Percentiles rank a stretch among this genome's conserved stretches.
phyloP scores from a whole-genome alignment of 2,797 vertebrate genomes.

The Sebastes melanostomus region DNA sequence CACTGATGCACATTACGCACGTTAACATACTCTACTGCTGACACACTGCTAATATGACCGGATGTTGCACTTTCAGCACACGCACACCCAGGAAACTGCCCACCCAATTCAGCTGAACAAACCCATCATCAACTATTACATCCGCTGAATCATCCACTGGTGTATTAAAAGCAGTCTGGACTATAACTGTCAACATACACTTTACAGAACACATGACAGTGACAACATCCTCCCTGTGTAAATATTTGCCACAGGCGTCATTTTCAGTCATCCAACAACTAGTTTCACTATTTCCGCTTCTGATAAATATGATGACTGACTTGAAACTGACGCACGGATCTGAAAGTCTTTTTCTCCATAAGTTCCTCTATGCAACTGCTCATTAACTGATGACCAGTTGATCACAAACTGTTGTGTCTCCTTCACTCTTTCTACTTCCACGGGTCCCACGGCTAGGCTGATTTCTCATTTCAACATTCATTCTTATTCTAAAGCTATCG shows the following conservation, averaged over 20 bases:
- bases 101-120: background rate
- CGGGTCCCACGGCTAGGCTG: background rate
- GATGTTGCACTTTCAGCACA: background rate
- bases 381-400: background rate
- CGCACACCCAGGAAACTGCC: constrained; percentile 5
- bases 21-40: background rate
- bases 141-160: constrained; percentile 19
- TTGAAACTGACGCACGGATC: background rate
- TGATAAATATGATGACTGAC: background rate
- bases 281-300: constrained; percentile 7
- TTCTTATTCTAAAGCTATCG: background rate
- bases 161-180: background rate
- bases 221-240: background rate
- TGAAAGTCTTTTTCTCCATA: background rate
- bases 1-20: no score
- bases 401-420: background rate
- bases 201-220: background rate
- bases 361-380: background rate
- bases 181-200: background rate
- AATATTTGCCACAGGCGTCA: background rate
- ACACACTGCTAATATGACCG: background rate
- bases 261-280: background rate
- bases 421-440: background rate
- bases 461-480: background rate
- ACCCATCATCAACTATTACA: background rate